A percentile compares a stretch with the other conserved stretches of the same genome.
These are phyloP conservation scores for Saguinus midas DNA, from an alignment of 2,113 vertebrate species.

Conservation along the genomic window DNA sequence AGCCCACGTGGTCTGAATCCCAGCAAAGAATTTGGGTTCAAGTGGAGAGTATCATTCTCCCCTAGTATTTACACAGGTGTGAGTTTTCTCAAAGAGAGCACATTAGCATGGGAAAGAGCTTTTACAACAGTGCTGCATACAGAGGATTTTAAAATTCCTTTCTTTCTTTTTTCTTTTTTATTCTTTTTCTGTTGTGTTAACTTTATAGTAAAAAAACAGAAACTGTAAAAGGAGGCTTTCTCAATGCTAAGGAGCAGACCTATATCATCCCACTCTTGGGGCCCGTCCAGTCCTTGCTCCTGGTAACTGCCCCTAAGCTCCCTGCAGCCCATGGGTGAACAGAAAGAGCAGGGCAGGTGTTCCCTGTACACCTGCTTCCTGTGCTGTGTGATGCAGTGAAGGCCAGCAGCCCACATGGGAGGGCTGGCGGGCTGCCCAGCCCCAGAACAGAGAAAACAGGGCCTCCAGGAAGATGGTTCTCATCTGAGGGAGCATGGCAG, in stretches of 20 bases:
- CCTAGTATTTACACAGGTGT: background rate
- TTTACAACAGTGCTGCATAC: background rate
- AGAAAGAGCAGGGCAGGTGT: background rate
- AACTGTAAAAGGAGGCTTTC: background rate
- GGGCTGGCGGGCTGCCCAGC: too few species aligned
- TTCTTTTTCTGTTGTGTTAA: background rate
- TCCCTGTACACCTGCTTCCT: background rate
- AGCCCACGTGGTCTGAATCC: background rate
- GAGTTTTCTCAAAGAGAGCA: background rate
- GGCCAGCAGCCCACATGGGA: background rate
- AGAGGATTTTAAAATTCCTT: background rate
- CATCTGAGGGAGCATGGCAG: background rate
- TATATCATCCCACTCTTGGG: accelerated
- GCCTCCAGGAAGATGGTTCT: background rate
- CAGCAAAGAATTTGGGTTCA: background rate
- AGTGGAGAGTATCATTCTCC: background rate
- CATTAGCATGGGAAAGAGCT: background rate
- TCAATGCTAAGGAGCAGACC: background rate
- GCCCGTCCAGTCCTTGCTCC: background rate
- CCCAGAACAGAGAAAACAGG: too few species aligned
- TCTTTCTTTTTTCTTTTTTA: background rate
- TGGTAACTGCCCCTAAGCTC: background rate
- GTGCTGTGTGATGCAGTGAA: background rate
- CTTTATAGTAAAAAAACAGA: background rate
- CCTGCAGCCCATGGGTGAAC: background rate